phyloP scores from a whole-genome alignment of 2,113 vertebrate genomes.

The Capreolus pygargus region DNA sequence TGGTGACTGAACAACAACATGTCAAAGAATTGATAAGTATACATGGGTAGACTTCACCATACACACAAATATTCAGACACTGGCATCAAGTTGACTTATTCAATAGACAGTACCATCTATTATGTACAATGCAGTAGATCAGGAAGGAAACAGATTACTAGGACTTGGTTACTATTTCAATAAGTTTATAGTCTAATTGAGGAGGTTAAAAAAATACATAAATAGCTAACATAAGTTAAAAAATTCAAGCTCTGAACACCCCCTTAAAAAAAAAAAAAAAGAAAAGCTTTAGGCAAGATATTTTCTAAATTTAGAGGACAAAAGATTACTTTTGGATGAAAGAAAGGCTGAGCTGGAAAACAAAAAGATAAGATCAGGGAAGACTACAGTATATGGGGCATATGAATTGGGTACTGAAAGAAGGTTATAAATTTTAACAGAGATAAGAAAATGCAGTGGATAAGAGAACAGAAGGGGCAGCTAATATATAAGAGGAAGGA shows the following conservation, averaged over 20 bases:
- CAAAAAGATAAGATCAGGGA: neutral
- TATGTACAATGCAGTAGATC: neutral
- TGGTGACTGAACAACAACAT: neutral
- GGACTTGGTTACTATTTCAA: neutral
- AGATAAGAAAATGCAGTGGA: neutral
- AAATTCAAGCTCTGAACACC: neutral
- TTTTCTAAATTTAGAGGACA: neutral
- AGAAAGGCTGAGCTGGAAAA: neutral
- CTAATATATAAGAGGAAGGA: neutral
- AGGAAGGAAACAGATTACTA: neutral
- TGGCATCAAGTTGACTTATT: neutral
- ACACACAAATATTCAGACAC: neutral
- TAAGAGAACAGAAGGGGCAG: neutral
- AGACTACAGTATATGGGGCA: neutral
- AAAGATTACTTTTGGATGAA: slow-evolving; percentile 20
- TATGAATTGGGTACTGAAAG: neutral
- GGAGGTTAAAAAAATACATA: neutral
- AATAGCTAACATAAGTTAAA: neutral
- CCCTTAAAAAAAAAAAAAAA: neutral
- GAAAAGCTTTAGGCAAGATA: neutral
- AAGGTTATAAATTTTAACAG: neutral
- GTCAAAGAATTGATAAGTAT: neutral
- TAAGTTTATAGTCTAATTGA: neutral
- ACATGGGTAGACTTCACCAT: neutral
- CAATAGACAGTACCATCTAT: neutral